Conservation (phyloP, 2,888 invertebrate genomes). For the Merodon equestris region DNA sequence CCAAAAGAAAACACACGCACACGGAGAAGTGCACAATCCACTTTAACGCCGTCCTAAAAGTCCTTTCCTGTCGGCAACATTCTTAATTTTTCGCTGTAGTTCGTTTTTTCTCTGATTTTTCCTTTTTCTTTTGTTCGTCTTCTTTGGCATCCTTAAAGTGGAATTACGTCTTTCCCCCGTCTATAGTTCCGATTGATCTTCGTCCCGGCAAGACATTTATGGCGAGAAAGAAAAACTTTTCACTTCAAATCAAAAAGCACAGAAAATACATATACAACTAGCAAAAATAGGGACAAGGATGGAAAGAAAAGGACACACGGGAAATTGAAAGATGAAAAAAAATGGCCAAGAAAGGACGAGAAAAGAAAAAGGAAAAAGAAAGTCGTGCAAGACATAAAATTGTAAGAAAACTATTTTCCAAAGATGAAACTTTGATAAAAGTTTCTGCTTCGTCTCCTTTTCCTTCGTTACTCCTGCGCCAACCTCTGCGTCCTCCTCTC, state of each 20-base stretch:
- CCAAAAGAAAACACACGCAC: conserved; percentile 9
- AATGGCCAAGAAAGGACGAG: no score
- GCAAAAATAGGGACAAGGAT: conserved; percentile 42
- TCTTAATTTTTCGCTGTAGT: background rate
- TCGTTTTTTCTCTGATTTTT: no score
- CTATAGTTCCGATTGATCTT: background rate
- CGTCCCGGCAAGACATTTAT: background rate
- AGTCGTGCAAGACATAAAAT: conserved; percentile 52
- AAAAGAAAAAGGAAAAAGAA: conserved; percentile 11
- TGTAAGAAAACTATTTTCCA: conserved; percentile 66
- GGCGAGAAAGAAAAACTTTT: conserved; percentile 44
- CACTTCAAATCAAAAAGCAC: conserved; percentile 55
- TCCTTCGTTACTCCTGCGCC: no score
- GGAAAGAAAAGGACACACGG: conserved; percentile 8
- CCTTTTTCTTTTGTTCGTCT: background rate
- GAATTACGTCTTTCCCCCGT: conserved; percentile 47
- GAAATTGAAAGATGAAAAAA: conserved; percentile 33
- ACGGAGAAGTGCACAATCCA: no score
- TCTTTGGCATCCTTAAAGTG: conserved; percentile 49
- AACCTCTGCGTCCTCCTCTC: no score
- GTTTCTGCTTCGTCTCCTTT: conserved; percentile 37
- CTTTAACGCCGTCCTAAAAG: conserved; percentile 38
- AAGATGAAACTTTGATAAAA: conserved; percentile 66
- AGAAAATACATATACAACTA: conserved; percentile 27
- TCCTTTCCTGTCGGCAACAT: conserved; percentile 22